Evolutionary conservation across 2,797 vertebrate genomes (phyloP), one percentile per base, ranked within the genome.

Genomic region (Rhinichthys osculus): DNA sequence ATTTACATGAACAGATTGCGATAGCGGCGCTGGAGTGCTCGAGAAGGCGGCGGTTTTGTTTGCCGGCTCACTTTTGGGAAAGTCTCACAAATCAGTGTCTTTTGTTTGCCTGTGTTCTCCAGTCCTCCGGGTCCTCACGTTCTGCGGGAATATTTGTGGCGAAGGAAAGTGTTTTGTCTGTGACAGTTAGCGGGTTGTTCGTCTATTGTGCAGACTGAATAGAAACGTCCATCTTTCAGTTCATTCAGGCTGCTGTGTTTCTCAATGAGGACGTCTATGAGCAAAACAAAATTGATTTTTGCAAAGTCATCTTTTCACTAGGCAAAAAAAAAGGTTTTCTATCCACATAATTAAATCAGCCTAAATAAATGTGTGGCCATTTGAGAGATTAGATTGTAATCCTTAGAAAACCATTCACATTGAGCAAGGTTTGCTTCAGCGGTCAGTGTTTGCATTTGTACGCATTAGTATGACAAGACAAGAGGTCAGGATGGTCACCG

Each of bases 401-500:
- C 62, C 47, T 11, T 42, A 40, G 33, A 42, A 74, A 73, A 17
- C 70, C 81, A 72, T 83, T 83, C 40, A 78, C 27, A 40, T 84
- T 14, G 71, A 83, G 78, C 42, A 23, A 47, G 62, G 78, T 80
- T 81, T 67, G 8, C 5, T 67, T 76, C 52, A 50, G 44, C 44
- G 33, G 72, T 77, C 59, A 27, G 14, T 69, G 62, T 84, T 76
- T 77, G 27, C 70, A 84, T 84, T 84, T 82, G 27, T 59, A 73
- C 47, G 8, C 79, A 85, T 81, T 67, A 76, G 33, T 44, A 16
- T 76, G 42, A 30, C 21, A 85, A 83, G 66, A 74, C 72, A 76
- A 80, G 85, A 66, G 91, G 89, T 88, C 82, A 69, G 14, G 50
- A 72, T n/a, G 82, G 82, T 35, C 64, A 7, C 19, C 42, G 5